A percentile compares a stretch with the other conserved stretches of the same genome.
Conservation (phyloP, 2,797 vertebrate genomes). For the Sebastes baramenuke region DNA sequence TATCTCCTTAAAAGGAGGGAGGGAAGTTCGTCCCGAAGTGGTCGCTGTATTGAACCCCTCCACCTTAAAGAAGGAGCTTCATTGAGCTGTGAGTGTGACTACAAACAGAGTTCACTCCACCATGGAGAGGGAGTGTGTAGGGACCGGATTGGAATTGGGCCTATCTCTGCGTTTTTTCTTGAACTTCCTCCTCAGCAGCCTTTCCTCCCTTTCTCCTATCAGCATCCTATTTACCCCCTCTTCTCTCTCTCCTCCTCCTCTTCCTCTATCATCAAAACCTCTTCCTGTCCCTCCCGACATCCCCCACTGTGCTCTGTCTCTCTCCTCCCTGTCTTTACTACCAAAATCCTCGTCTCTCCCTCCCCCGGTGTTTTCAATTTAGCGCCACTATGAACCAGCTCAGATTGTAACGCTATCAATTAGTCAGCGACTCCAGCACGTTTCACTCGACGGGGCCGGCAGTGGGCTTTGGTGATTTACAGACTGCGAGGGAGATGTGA, state of each 20-base stretch:
- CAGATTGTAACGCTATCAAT: slow-evolving; percentile 85
- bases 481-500: slow-evolving; percentile 77
- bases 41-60: no score
- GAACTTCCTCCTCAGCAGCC: slow-evolving; percentile 7
- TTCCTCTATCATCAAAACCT: slow-evolving; percentile 31
- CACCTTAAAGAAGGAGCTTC: no score
- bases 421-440: slow-evolving; percentile 77
- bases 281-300: slow-evolving; percentile 28
- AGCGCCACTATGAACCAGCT: slow-evolving; percentile 76
- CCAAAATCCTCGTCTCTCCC: slow-evolving; percentile 53
- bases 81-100: no score
- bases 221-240: background rate
- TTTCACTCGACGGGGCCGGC: slow-evolving; percentile 68
- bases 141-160: background rate
- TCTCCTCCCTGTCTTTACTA: slow-evolving; percentile 45
- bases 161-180: slow-evolving; percentile 5
- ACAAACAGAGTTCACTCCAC: no score
- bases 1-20: no score
- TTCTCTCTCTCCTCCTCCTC: background rate
- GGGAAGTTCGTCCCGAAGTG: no score
- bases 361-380: slow-evolving; percentile 83
- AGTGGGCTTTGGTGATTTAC: slow-evolving; percentile 78
- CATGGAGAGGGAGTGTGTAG: no score
- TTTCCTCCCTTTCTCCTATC: slow-evolving; percentile 14
- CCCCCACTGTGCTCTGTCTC: slow-evolving; percentile 20